Percentiles rank a stretch among this genome's conserved stretches.
These are phyloP conservation scores for Toxostoma redivivum DNA, from an alignment of 2,113 vertebrate species.

Conservation along the genomic window DNA sequence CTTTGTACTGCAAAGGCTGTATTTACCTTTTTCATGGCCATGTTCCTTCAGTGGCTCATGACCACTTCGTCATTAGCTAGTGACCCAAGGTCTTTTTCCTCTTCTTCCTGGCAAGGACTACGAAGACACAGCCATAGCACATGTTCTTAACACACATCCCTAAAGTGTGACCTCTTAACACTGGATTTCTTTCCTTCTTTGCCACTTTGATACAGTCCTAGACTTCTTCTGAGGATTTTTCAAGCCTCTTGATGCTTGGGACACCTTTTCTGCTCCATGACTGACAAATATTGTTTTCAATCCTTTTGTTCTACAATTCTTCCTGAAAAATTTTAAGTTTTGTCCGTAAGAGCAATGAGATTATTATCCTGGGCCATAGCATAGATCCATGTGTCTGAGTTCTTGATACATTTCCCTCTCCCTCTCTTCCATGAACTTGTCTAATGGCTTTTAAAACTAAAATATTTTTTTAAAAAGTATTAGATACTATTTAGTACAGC, in stretches of 20 bases:
- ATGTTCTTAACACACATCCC: rapidly evolving
- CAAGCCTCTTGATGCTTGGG: background rate
- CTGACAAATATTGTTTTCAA: background rate
- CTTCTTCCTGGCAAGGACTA: background rate
- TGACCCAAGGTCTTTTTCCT: background rate
- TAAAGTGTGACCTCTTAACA: background rate
- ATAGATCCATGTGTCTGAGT: background rate
- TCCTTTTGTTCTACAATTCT: background rate
- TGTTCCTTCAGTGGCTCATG: background rate
- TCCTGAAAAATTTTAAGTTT: background rate
- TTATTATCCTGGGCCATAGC: background rate
- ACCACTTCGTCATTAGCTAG: background rate
- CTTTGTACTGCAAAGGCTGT: background rate
- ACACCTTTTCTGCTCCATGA: background rate
- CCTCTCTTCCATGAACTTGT: background rate
- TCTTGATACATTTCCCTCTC: background rate
- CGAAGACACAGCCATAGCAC: background rate
- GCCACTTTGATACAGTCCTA: background rate
- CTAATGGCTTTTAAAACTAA: background rate
- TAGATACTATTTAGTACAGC: background rate
- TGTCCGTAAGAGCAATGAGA: background rate
- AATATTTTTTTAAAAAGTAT: background rate
- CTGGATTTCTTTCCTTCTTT: background rate
- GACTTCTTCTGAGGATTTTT: background rate
- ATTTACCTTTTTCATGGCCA: constrained; percentile 32